Evolutionary conservation across 1,140 invertebrate genomes (phyloP).

Genomic region (Platyscapa corneri): DNA sequence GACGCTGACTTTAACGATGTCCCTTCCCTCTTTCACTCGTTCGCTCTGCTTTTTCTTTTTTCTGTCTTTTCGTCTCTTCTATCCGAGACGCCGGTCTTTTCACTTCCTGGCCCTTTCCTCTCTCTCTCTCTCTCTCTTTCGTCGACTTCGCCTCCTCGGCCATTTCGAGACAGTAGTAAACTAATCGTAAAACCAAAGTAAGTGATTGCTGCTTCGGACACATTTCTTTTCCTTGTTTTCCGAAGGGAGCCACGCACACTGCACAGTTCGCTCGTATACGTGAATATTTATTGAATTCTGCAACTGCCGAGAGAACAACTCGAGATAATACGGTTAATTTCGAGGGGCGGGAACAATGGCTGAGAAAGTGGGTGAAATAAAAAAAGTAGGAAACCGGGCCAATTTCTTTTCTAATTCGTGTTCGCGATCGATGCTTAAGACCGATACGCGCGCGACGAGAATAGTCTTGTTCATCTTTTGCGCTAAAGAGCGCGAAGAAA

Average conservation of each 20-base stretch:
- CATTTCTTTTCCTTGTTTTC: not conserved
- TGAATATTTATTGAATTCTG: no score
- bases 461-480: no score
- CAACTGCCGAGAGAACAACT: no score
- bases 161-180: slow-evolving; percentile 57
- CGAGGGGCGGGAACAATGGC: no score
- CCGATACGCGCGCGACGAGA: no score
- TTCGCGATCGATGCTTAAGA: no score
- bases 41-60: slow-evolving; percentile 21
- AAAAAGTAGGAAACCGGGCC: no score
- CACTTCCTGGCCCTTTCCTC: not conserved
- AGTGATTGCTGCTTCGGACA: slow-evolving; percentile 58
- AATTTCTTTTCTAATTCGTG: no score
- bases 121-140: not conserved
- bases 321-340: no score
- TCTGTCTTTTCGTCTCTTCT: not conserved
- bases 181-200: slow-evolving; percentile 62
- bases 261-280: not conserved
- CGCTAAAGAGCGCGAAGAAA: no score
- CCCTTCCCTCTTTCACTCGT: not conserved
- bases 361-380: no score
- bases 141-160: not conserved
- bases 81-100: no score
- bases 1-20: slow-evolving; percentile 41
- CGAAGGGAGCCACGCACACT: not conserved